Percentiles rank a stretch among this genome's conserved stretches.
Conservation (phyloP, 2,797 vertebrate genomes). For the Diglossa cyanea region DNA sequence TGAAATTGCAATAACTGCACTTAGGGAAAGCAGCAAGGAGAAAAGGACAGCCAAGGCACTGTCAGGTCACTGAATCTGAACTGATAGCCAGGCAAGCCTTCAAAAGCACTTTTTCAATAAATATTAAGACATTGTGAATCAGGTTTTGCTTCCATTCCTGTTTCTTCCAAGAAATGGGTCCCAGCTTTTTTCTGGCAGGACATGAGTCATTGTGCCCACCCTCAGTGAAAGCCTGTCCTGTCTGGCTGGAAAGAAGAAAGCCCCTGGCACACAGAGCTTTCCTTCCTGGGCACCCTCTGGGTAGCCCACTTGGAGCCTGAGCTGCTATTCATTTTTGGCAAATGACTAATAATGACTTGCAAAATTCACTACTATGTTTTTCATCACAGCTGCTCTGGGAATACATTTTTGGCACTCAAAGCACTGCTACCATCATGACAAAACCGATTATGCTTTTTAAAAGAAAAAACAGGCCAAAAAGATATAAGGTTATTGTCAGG, state of each 20-base stretch:
- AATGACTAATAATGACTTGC: conserved; percentile 42
- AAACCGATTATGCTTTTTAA: neutral
- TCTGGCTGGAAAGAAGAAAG: neutral
- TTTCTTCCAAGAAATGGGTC: conserved; percentile 10
- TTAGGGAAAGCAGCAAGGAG: neutral
- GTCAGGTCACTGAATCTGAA: neutral
- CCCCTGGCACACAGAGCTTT: neutral
- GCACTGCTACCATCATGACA: conserved; percentile 31
- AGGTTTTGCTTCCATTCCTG: neutral
- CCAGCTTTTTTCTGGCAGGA: neutral
- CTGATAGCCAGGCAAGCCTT: neutral
- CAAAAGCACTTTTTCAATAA: neutral
- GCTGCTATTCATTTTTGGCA: conserved; percentile 28
- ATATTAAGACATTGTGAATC: neutral
- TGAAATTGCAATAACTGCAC: neutral
- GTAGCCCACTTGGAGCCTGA: neutral
- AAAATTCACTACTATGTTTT: conserved; percentile 34
- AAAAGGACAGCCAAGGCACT: neutral
- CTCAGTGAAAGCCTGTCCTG: neutral
- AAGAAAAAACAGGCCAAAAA: neutral
- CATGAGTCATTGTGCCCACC: conserved; percentile 20
- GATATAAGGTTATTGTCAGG: neutral
- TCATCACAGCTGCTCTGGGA: conserved; percentile 22
- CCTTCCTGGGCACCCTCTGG: conserved; percentile 4
- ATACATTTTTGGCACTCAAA: conserved; percentile 27